These are phyloP conservation scores for Hypomecis punctinalis DNA, from an alignment of 2,888 invertebrate species.

Conservation along the genomic window DNA sequence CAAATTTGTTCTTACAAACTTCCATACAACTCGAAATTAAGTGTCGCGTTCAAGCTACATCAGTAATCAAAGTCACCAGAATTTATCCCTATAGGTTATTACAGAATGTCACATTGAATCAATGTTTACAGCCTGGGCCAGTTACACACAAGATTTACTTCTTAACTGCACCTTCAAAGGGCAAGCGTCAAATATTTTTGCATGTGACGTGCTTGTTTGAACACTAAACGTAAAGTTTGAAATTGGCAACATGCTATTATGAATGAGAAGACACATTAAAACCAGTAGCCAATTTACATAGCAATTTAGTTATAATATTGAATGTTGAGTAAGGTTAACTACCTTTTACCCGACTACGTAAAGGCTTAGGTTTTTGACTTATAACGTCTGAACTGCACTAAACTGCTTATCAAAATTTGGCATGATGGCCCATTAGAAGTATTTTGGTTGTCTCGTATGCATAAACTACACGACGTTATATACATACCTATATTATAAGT, in stretches of 20 bases:
- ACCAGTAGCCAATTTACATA: constrained; percentile 19
- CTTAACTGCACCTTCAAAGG: constrained; percentile 5
- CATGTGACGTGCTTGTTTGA: constrained; percentile 16
- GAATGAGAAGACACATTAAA: background rate
- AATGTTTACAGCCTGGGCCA: constrained; percentile 8
- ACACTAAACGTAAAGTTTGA: constrained; percentile 12
- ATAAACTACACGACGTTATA: no score
- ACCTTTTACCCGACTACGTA: no score
- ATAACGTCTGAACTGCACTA: no score
- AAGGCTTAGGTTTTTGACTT: no score
- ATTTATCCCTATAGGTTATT: background rate
- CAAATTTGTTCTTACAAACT: no score
- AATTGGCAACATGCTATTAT: constrained; percentile 3
- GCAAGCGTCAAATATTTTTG: constrained; percentile 19
- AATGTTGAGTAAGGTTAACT: background rate
- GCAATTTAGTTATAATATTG: background rate
- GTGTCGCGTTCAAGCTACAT: background rate
- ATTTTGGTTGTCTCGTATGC: no score
- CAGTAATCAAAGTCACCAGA: background rate
- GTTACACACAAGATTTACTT: constrained; percentile 16
- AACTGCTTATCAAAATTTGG: no score
- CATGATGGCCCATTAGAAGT: no score
- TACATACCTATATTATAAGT: no score
- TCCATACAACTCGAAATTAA: no score
- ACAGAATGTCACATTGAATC: constrained; percentile 13